Percentiles rank a stretch among this genome's conserved stretches.
phyloP scores from a whole-genome alignment of 2,797 vertebrate species.

The Sandelia bainsii region DNA sequence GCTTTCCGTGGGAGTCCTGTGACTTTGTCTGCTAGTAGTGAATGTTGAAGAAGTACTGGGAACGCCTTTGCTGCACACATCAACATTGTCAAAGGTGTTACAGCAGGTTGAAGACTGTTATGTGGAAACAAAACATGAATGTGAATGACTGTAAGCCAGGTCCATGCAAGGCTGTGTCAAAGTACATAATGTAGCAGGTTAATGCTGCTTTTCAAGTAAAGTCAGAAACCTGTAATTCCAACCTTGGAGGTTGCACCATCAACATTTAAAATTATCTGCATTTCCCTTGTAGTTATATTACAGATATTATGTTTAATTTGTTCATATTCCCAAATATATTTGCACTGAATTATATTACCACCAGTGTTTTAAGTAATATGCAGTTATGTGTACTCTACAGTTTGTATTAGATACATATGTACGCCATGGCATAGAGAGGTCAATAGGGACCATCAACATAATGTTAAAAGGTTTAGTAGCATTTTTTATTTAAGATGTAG shows the following conservation, averaged over 20 bases:
- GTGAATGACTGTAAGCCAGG: slow-evolving; percentile 65
- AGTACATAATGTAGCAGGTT: slow-evolving; percentile 8
- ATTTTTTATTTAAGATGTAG: neutral
- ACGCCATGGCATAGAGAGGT: neutral
- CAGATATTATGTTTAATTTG: slow-evolving; percentile 12
- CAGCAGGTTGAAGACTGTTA: slow-evolving; percentile 61
- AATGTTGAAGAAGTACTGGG: slow-evolving; percentile 59
- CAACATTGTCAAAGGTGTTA: slow-evolving; percentile 14
- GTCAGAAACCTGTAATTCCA: slow-evolving; percentile 30
- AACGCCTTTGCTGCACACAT: slow-evolving; percentile 60
- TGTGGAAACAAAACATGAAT: slow-evolving; percentile 69
- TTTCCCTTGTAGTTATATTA: neutral
- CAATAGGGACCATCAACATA: neutral
- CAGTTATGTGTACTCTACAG: neutral
- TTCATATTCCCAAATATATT: slow-evolving; percentile 15
- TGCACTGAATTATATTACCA: slow-evolving; percentile 19
- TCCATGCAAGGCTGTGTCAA: slow-evolving; percentile 30
- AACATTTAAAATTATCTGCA: neutral
- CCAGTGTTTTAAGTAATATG: neutral
- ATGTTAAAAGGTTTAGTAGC: neutral
- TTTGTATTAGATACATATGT: neutral
- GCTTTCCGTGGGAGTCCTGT: slow-evolving; percentile 61
- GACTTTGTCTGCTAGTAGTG: slow-evolving; percentile 52
- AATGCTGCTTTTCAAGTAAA: slow-evolving; percentile 45
- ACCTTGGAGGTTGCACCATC: neutral